Conservation (phyloP, 2,113 vertebrate genomes). For the Leiothrix lutea region DNA sequence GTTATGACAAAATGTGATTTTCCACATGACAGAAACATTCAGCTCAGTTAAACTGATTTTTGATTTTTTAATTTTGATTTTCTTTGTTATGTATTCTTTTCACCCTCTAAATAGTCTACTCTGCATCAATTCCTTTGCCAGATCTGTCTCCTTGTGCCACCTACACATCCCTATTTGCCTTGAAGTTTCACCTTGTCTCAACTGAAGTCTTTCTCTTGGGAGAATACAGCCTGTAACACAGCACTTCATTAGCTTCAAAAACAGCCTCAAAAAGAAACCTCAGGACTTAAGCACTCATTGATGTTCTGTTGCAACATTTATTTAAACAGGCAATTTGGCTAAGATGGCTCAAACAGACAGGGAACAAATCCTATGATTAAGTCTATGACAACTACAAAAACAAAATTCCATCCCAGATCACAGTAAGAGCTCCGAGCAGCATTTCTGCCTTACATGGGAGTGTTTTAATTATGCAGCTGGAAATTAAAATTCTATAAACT, state of each 20-base stretch:
- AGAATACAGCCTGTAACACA: not conserved
- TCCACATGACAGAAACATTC: not conserved
- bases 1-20: accelerated
- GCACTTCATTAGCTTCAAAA: not conserved
- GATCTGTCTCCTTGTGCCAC: not conserved
- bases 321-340: not conserved
- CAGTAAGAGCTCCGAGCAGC: not conserved
- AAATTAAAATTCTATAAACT: constrained; percentile 19
- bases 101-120: not conserved
- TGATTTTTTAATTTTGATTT: not conserved
- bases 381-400: not conserved
- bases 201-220: not conserved
- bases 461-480: not conserved
- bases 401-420: not conserved
- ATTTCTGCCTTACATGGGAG: not conserved
- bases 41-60: not conserved
- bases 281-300: not conserved
- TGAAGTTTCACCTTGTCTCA: not conserved
- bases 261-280: not conserved
- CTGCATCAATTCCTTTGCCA: not conserved
- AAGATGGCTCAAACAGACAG: not conserved
- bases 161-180: not conserved
- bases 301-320: not conserved
- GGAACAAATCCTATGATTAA: constrained; percentile 10
- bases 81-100: not conserved